These are phyloP conservation scores for Kuschelorhynchus macadamiae DNA, from an alignment of 2,888 invertebrate genomes.

Conservation along the genomic window DNA sequence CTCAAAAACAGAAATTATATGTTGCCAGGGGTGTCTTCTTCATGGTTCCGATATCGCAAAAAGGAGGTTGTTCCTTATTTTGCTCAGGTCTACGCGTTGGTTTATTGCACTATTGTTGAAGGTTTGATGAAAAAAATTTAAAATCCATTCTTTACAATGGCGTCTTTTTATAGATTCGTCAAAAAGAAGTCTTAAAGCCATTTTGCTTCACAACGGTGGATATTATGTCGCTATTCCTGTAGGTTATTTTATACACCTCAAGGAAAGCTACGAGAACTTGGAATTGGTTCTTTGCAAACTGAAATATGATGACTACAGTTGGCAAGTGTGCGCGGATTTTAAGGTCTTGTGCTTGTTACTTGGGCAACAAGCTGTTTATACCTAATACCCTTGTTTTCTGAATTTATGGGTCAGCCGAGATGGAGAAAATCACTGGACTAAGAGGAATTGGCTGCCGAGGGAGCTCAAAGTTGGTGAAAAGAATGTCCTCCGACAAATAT, in stretches of 20 bases:
- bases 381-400: not conserved
- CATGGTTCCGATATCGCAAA: too few species aligned
- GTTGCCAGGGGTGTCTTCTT: too few species aligned
- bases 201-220: slow-evolving; percentile 2
- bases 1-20: too few species aligned
- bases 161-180: slow-evolving; percentile 2
- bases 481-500: too few species aligned
- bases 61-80: too few species aligned
- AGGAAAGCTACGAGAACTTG: not conserved
- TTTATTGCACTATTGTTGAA: too few species aligned
- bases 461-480: too few species aligned
- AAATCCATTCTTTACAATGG: not conserved
- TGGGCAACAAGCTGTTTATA: slow-evolving; percentile 2
- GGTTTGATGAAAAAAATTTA: too few species aligned
- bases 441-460: too few species aligned
- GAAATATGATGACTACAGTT: not conserved
- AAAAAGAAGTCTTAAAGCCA: slow-evolving; percentile 7
- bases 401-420: not conserved
- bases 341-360: not conserved
- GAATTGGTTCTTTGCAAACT: not conserved
- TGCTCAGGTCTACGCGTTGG: too few species aligned
- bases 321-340: not conserved
- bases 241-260: not conserved
- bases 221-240: not conserved
- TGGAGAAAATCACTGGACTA: not conserved